These are phyloP conservation scores for Tenthredo scrophulariae DNA, from an alignment of 2,888 invertebrate species.

Conservation along the genomic window DNA sequence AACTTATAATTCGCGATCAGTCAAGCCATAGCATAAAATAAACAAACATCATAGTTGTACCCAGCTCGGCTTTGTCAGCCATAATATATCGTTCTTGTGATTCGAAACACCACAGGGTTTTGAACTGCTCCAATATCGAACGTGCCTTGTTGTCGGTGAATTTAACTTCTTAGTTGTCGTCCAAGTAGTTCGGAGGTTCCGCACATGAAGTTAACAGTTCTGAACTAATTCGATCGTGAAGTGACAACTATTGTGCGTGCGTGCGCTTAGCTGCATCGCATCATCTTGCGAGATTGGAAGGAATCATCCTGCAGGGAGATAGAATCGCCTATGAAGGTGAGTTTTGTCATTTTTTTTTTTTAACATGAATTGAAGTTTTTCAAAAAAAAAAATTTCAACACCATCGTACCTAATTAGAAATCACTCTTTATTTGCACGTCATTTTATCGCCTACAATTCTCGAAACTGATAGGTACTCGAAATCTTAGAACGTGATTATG, in stretches of 20 bases:
- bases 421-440: too few relatives aligned
- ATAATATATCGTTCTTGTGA: background rate
- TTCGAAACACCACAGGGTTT: background rate
- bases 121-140: background rate
- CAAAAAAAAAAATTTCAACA: too few relatives aligned
- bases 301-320: background rate
- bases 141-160: background rate
- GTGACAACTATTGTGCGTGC: background rate
- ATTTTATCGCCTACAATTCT: background rate
- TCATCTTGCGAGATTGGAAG: background rate
- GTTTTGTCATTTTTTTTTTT: too few relatives aligned
- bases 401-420: too few relatives aligned
- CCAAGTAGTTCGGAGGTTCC: background rate
- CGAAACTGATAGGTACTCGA: too few relatives aligned
- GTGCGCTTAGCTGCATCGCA: background rate
- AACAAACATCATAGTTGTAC: background rate
- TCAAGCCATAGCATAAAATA: background rate
- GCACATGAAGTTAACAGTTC: background rate
- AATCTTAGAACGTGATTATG: background rate
- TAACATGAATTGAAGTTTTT: too few relatives aligned
- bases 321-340: background rate
- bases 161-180: background rate
- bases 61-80: background rate
- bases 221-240: background rate
- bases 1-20: background rate